These are phyloP conservation scores for Mycteria americana DNA, from an alignment of 2,797 vertebrate species.

Conservation along the genomic window DNA sequence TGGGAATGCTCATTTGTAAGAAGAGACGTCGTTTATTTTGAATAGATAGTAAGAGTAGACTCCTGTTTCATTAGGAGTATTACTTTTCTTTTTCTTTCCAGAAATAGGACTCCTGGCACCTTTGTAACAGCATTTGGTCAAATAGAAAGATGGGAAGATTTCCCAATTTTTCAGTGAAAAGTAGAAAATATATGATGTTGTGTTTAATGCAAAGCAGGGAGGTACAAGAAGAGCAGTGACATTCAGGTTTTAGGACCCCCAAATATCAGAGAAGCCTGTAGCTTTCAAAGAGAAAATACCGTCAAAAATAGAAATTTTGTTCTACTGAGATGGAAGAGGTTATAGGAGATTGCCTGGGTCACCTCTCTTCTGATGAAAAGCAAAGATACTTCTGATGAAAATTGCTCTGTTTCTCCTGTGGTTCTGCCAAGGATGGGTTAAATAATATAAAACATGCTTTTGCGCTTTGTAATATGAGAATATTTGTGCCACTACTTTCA, in stretches of 20 bases:
- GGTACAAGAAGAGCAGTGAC: not conserved
- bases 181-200: not conserved
- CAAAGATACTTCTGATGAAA: slow-evolving; percentile 31
- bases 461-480: not conserved
- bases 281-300: not conserved
- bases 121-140: not conserved
- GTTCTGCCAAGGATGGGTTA: not conserved
- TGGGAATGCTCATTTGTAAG: slow-evolving; percentile 33
- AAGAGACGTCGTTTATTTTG: slow-evolving; percentile 43
- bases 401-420: not conserved
- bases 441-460: not conserved
- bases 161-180: slow-evolving; percentile 4
- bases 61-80: slow-evolving; percentile 29
- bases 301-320: not conserved
- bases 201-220: not conserved
- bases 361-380: slow-evolving; percentile 10
- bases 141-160: slow-evolving; percentile 24
- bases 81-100: not conserved
- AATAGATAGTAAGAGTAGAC: slow-evolving; percentile 10
- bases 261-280: not conserved
- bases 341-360: not conserved
- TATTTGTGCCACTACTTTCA: not conserved
- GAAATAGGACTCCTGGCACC: slow-evolving; percentile 29
- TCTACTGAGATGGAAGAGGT: not conserved
- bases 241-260: not conserved